Evolutionary conservation across 2,113 vertebrate species (phyloP).

Genomic region (Varanus salvator): DNA sequence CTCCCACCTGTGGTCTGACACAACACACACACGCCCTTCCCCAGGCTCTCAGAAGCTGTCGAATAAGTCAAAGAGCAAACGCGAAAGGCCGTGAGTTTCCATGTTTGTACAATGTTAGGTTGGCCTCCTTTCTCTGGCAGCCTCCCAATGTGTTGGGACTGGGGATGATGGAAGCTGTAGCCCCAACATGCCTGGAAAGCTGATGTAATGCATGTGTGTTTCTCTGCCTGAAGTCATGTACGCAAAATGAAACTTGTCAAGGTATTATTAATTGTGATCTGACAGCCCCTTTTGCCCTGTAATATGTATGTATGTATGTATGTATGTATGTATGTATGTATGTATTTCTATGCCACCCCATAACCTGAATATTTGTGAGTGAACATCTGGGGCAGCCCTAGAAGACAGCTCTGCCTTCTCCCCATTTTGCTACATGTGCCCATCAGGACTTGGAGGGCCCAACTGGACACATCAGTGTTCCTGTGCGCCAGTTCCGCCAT

Average conservation of each 20-base stretch:
- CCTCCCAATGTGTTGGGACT: not conserved
- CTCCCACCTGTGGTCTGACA: constrained; percentile 48
- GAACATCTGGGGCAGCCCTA: not conserved
- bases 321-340: too few relatives aligned
- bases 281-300: not conserved
- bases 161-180: too few relatives aligned
- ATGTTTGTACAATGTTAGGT: not conserved
- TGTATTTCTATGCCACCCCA: too few relatives aligned
- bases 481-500: too few relatives aligned
- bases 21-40: constrained; percentile 68
- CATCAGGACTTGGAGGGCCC: too few relatives aligned
- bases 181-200: too few relatives aligned
- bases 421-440: too few relatives aligned
- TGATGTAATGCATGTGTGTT: not conserved
- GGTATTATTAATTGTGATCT: not conserved
- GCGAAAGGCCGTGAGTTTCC: constrained; percentile 9
- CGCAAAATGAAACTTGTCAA: not conserved
- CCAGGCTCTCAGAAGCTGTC: constrained; percentile 73
- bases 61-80: constrained; percentile 71
- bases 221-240: not conserved
- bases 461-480: too few relatives aligned
- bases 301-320: too few relatives aligned
- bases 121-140: not conserved
- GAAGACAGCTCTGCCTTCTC: not conserved
- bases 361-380: not conserved